Percentiles rank a stretch among this genome's conserved stretches.
Evolutionary conservation across 2,113 vertebrate species (phyloP).

Genomic region (Prietella phreatophila): DNA sequence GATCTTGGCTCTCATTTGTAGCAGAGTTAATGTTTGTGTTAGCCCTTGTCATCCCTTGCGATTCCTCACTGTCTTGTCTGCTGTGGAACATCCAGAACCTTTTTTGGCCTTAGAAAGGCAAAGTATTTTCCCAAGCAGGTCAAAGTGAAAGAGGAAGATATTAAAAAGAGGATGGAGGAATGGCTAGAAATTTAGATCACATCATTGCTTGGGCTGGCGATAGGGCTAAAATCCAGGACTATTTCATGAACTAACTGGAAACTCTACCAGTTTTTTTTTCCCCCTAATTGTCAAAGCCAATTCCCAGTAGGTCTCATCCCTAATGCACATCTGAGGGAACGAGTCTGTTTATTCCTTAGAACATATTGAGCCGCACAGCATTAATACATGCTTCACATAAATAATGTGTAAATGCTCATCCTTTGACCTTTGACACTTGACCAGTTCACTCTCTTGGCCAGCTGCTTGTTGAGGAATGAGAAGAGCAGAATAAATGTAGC

Average conservation of each 20-base stretch:
- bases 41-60: constrained; percentile 39
- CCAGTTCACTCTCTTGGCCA: not conserved
- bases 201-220: constrained; percentile 18
- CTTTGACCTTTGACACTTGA: not conserved
- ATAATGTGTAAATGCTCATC: not conserved
- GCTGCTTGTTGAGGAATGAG: not conserved
- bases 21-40: constrained; percentile 55
- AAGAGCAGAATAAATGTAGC: not conserved
- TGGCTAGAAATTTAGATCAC: constrained; percentile 40
- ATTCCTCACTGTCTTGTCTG: constrained; percentile 40
- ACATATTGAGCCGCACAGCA: not conserved
- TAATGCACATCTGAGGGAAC: not conserved
- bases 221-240: not conserved
- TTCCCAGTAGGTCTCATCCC: constrained; percentile 4
- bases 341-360: not conserved
- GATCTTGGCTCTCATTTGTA: constrained; percentile 29
- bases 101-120: constrained; percentile 33
- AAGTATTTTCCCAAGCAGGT: constrained; percentile 38
- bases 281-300: constrained; percentile 2
- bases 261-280: not conserved
- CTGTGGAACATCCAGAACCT: constrained; percentile 30
- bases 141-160: constrained; percentile 27
- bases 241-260: constrained; percentile 36
- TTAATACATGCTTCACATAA: not conserved
- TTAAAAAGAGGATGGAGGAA: constrained; percentile 25